A percentile compares a stretch with the other conserved stretches of the same genome.
These are phyloP conservation scores for Distichodus sexfasciatus DNA, from an alignment of 2,797 vertebrate species.

Conservation along the genomic window DNA sequence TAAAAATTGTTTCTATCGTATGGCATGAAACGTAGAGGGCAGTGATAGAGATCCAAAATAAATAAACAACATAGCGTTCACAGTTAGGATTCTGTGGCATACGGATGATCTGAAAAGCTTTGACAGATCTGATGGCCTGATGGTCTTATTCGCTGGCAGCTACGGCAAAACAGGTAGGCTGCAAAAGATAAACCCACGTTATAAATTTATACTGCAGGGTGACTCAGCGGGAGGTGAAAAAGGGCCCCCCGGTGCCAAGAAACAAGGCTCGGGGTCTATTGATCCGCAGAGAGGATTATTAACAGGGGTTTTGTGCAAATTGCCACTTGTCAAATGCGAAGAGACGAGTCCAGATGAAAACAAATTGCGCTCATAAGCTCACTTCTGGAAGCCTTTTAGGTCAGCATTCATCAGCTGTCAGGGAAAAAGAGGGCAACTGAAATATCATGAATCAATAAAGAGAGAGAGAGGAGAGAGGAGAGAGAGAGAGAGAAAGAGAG, in stretches of 20 bases:
- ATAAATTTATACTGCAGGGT: slow-evolving; percentile 12
- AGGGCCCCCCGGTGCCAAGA: neutral
- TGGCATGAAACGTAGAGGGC: neutral
- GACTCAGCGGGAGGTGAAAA: neutral
- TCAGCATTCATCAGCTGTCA: neutral
- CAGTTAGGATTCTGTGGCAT: too few relatives aligned
- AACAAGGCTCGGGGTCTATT: neutral
- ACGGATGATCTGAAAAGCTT: too few relatives aligned
- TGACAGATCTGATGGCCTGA: neutral
- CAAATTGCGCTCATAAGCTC: neutral
- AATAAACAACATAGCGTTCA: too few relatives aligned
- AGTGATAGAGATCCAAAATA: too few relatives aligned
- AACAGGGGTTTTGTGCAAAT: neutral
- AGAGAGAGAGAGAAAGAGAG: neutral
- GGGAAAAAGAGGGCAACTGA: too few relatives aligned
- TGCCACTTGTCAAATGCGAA: neutral
- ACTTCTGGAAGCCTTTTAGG: neutral
- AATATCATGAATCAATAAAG: neutral
- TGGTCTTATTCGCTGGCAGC: neutral
- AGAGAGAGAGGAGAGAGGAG: neutral
- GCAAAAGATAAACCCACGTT: neutral
- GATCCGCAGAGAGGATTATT: neutral
- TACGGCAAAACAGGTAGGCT: slow-evolving; percentile 15
- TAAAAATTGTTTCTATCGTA: neutral
- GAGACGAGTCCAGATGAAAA: neutral